A percentile compares a stretch with the other conserved stretches of the same genome.
Conservation (phyloP, 2,113 vertebrate genomes). For the Thalassarche chlororhynchos region DNA sequence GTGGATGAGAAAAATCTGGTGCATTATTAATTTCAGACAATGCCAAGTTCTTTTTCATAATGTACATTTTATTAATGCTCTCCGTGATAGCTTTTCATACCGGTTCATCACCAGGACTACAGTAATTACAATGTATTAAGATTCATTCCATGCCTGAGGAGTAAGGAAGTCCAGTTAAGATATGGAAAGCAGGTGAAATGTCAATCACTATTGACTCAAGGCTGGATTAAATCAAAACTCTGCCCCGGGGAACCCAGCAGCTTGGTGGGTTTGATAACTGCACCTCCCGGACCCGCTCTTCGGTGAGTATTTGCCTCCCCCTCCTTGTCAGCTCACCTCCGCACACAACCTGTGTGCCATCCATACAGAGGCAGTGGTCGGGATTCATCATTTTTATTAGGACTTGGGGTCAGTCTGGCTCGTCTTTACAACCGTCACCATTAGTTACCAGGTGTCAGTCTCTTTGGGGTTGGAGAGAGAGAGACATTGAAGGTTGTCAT, state of each 20-base stretch:
- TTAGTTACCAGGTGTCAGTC: not conserved
- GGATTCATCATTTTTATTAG: not conserved
- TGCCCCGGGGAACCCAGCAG: not conserved
- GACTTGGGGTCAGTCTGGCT: not conserved
- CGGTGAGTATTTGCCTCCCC: not conserved
- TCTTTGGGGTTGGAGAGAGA: not conserved
- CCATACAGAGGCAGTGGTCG: fast-evolving
- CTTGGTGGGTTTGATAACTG: not conserved
- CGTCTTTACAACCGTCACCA: not conserved
- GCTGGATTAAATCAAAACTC: not conserved
- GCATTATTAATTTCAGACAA: conserved; percentile 54
- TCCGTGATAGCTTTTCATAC: conserved; percentile 47
- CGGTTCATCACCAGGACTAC: conserved; percentile 44
- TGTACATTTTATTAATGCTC: conserved; percentile 67
- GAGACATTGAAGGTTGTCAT: not conserved
- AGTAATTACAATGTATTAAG: conserved; percentile 66
- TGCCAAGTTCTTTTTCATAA: not conserved
- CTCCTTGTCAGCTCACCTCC: not conserved
- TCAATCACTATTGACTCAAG: not conserved
- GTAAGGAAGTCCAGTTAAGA: conserved; percentile 43
- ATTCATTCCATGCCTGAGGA: conserved; percentile 68
- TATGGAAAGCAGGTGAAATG: conserved; percentile 19
- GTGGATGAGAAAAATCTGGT: not conserved
- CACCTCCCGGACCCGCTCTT: not conserved
- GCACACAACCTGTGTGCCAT: fast-evolving